Conservation (phyloP, 2,113 vertebrate genomes). For the Thryonomys swinderianus region DNA sequence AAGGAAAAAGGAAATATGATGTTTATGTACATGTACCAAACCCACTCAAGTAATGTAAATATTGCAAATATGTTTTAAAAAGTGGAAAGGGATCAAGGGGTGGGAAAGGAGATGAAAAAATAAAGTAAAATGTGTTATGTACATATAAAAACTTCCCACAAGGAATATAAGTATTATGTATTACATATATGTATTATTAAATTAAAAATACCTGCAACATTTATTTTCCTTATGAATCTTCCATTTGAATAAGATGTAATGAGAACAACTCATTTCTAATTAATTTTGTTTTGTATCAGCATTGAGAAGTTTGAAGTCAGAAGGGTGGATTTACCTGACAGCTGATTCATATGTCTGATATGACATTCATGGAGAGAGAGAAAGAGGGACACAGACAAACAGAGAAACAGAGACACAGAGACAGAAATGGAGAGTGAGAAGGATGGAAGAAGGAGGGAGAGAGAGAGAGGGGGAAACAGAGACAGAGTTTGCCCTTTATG, state of each 20-base stretch:
- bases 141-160: background rate
- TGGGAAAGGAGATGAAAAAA: background rate
- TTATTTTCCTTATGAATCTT: conserved; percentile 7
- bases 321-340: background rate
- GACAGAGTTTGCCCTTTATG: background rate
- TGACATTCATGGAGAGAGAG: background rate
- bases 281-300: background rate
- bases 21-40: background rate
- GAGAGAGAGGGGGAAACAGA: background rate
- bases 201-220: background rate
- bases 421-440: too few relatives aligned
- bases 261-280: background rate
- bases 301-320: background rate
- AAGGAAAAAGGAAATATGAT: background rate
- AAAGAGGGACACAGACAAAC: too few relatives aligned
- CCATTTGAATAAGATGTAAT: background rate
- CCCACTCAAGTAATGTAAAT: background rate
- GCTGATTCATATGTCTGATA: background rate
- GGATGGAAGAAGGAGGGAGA: background rate
- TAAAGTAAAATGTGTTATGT: background rate
- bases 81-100: background rate
- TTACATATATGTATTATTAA: background rate
- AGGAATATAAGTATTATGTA: background rate
- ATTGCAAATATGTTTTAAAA: background rate
- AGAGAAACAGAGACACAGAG: too few relatives aligned